phyloP scores from a whole-genome alignment of 2,113 vertebrate species.

The Oreamnos americanus region DNA sequence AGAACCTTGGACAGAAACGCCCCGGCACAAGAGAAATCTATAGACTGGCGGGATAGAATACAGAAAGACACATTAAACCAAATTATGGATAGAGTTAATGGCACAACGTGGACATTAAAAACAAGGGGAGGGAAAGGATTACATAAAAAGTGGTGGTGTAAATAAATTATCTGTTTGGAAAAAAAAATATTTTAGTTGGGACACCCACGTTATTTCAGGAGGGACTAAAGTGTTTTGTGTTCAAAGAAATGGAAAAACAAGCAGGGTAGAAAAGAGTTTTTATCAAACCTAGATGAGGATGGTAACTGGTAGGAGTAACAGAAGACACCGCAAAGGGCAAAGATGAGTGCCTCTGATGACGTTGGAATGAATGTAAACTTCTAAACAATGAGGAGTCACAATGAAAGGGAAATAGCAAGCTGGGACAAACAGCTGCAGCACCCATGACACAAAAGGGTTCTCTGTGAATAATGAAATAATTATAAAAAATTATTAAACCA shows the following conservation, averaged over 20 bases:
- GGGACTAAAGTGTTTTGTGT: background rate
- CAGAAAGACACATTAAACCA: background rate
- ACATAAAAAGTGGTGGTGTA: background rate
- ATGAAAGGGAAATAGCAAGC: background rate
- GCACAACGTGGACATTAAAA: background rate
- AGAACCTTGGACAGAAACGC: background rate
- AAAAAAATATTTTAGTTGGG: background rate
- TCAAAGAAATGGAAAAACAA: background rate
- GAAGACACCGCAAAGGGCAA: background rate
- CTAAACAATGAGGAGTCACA: background rate
- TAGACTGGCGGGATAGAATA: fast-evolving
- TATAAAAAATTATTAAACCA: background rate
- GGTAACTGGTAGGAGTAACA: background rate
- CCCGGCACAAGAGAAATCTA: fast-evolving
- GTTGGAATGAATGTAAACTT: background rate
- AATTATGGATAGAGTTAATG: background rate
- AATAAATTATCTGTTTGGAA: background rate
- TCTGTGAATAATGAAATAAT: background rate
- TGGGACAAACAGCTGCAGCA: background rate
- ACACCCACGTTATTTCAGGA: background rate
- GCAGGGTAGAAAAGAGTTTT: background rate
- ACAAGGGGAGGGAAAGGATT: background rate
- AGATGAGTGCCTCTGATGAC: background rate
- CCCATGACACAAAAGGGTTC: background rate
- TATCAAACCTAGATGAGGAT: background rate